These are phyloP conservation scores for Drosophila glabriapex DNA, from an alignment of 2,888 invertebrate genomes.

Conservation along the genomic window DNA sequence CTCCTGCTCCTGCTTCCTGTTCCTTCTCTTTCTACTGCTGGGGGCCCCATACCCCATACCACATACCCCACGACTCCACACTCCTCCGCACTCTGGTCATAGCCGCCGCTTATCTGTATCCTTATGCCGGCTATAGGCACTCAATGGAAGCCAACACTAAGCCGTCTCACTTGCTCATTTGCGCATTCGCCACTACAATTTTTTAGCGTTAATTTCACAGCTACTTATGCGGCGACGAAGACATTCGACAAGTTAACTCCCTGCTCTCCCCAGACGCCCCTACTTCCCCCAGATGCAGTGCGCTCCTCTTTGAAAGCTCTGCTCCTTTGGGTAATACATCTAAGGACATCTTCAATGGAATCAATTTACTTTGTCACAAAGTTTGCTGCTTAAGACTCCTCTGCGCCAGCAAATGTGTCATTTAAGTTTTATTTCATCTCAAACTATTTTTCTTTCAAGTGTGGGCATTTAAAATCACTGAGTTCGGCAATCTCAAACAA, in stretches of 20 bases:
- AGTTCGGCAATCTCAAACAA: not conserved
- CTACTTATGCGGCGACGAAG: conserved; percentile 72
- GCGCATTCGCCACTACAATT: conserved; percentile 55
- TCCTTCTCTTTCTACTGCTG: not conserved
- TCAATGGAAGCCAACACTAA: conserved; percentile 9
- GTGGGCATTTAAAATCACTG: not conserved
- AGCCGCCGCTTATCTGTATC: conserved; percentile 5
- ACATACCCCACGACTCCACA: not conserved
- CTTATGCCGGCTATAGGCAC: not conserved
- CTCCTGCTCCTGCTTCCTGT: conserved; percentile 1
- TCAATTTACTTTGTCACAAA: conserved; percentile 28
- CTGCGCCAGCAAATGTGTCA: not conserved
- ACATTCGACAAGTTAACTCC: conserved; percentile 26
- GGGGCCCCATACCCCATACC: no score
- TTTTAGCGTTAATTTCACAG: conserved; percentile 74
- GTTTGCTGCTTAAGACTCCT: conserved; percentile 6
- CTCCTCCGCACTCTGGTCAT: not conserved
- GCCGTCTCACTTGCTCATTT: conserved; percentile 52
- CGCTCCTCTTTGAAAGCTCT: not conserved
- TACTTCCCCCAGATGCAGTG: not conserved
- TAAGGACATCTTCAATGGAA: conserved; percentile 1
- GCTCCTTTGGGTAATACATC: conserved; percentile 22
- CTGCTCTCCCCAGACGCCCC: not conserved
- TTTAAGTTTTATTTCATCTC: not conserved
- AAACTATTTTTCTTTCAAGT: not conserved